Conservation (phyloP, 2,797 vertebrate genomes). For the Varecia variegata region DNA sequence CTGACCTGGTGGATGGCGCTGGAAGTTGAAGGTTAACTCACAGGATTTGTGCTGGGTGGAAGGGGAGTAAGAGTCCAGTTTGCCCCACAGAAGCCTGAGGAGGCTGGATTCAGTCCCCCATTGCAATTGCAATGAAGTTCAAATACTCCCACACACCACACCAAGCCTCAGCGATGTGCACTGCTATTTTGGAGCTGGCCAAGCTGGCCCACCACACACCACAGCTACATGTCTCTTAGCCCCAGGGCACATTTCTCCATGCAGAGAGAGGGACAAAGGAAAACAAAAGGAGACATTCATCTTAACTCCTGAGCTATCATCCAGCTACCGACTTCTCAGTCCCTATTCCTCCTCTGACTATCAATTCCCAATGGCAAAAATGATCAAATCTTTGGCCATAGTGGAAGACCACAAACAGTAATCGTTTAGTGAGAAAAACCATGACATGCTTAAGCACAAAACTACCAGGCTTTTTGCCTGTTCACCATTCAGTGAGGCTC, state of each 20-base stretch:
- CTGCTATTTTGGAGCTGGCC: not conserved
- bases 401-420: not conserved
- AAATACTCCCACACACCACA: constrained; percentile 1
- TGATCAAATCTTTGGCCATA: not conserved
- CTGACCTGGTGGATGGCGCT: not conserved
- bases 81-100: not conserved
- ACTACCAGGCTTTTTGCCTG: not conserved
- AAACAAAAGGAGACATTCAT: not conserved
- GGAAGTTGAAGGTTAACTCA: not conserved
- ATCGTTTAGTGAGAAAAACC: not conserved
- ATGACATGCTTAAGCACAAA: not conserved
- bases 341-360: not conserved
- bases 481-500: not conserved
- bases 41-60: not conserved
- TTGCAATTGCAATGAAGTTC: not conserved
- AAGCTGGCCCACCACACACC: not conserved
- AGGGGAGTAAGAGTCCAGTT: not conserved
- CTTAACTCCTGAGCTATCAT: not conserved
- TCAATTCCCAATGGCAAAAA: not conserved
- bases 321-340: not conserved
- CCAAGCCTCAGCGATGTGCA: not conserved
- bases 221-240: not conserved
- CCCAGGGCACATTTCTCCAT: not conserved
- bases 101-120: not conserved
- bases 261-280: not conserved